A percentile compares a stretch with the other conserved stretches of the same genome.
phyloP scores from a whole-genome alignment of 2,888 invertebrate genomes.

The Atethmia centrago region DNA sequence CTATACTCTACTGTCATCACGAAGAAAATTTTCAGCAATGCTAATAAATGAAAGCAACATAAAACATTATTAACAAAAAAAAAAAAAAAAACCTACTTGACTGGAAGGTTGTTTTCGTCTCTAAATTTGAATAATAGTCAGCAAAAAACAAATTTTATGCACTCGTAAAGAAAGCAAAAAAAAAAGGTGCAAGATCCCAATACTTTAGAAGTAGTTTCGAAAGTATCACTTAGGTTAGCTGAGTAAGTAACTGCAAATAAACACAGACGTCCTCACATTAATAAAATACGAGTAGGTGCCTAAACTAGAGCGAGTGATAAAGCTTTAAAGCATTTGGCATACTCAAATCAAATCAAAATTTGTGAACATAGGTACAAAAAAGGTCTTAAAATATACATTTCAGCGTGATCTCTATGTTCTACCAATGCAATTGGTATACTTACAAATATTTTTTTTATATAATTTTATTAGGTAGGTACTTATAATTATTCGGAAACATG shows the following conservation, averaged over 20 bases:
- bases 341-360: too few species aligned
- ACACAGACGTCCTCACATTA: neutral
- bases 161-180: neutral
- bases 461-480: too few species aligned
- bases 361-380: too few species aligned
- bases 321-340: slow-evolving; percentile 53
- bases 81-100: too few species aligned
- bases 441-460: too few species aligned
- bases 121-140: neutral
- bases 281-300: slow-evolving; percentile 35
- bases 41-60: too few species aligned
- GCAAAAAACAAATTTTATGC: neutral
- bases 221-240: neutral
- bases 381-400: too few species aligned
- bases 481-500: too few species aligned
- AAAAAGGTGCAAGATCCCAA: neutral
- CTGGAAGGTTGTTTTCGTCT: neutral
- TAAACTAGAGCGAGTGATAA: slow-evolving; percentile 47
- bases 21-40: neutral
- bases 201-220: neutral
- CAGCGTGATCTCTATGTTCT: too few species aligned
- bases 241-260: neutral
- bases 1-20: neutral
- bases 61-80: too few species aligned
- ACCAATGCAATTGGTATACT: too few species aligned